phyloP scores from a whole-genome alignment of 2,888 invertebrate genomes.

The Cataglyphis albicans region DNA sequence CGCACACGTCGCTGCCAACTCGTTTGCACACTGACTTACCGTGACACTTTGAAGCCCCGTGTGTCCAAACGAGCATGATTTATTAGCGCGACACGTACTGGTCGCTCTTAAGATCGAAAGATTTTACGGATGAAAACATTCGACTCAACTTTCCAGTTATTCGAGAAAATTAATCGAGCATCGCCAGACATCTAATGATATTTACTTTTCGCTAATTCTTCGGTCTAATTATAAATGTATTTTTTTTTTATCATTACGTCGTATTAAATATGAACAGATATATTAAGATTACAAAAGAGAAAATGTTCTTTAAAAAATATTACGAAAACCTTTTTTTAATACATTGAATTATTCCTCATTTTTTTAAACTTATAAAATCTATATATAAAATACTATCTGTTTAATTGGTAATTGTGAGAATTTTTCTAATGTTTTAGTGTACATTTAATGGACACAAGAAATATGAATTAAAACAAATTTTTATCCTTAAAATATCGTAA shows the following conservation, averaged over 20 bases:
- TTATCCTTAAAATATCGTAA: neutral
- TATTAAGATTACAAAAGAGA: too few species aligned
- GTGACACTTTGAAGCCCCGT: slow-evolving; percentile 7
- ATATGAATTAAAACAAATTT: neutral
- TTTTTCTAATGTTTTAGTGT: neutral
- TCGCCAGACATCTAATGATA: neutral
- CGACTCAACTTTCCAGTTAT: neutral
- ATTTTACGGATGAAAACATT: slow-evolving; percentile 34
- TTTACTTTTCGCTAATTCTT: neutral
- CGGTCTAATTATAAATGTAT: neutral
- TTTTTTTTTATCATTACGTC: neutral
- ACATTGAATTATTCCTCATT: neutral
- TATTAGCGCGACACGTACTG: slow-evolving; percentile 13
- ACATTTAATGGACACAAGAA: neutral
- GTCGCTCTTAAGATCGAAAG: neutral
- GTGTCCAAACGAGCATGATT: slow-evolving; percentile 36
- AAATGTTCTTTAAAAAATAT: neutral
- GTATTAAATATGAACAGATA: neutral
- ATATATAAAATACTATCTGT: neutral
- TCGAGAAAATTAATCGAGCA: neutral
- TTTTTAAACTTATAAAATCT: neutral
- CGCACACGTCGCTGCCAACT: slow-evolving; percentile 33
- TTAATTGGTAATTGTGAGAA: neutral
- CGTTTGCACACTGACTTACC: slow-evolving; percentile 33
- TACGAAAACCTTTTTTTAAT: neutral